These are phyloP conservation scores for Taenaris catops DNA, from an alignment of 2,888 invertebrate genomes.

Conservation along the genomic window DNA sequence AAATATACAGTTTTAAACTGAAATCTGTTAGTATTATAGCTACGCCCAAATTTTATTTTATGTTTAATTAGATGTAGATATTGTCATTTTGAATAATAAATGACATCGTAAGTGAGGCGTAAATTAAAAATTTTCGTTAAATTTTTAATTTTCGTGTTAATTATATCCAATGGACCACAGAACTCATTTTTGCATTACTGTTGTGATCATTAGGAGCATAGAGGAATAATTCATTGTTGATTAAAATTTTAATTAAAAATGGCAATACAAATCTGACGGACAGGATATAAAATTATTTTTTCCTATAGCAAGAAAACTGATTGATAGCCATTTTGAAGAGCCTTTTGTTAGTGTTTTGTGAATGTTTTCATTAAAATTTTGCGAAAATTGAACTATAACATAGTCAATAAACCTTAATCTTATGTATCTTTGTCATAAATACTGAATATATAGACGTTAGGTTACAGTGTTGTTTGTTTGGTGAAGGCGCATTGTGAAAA, in stretches of 20 bases:
- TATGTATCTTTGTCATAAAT: constrained; percentile 25
- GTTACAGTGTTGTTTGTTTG: constrained; percentile 55
- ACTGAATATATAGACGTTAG: constrained; percentile 33
- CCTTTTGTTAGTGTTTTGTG: constrained; percentile 81
- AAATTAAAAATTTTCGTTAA: too few relatives aligned
- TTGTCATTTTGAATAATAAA: too few relatives aligned
- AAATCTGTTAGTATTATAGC: too few relatives aligned
- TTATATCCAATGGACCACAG: too few relatives aligned
- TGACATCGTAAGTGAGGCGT: too few relatives aligned
- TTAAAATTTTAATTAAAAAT: constrained; percentile 48
- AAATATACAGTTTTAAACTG: too few relatives aligned
- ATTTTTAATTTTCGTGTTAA: too few relatives aligned
- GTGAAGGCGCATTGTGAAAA: constrained; percentile 57
- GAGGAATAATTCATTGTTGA: too few relatives aligned
- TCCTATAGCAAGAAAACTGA: constrained; percentile 63
- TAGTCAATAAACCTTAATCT: constrained; percentile 22
- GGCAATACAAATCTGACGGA: constrained; percentile 67
- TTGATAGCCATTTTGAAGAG: constrained; percentile 80
- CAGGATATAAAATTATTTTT: constrained; percentile 73
- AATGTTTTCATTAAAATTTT: constrained; percentile 73
- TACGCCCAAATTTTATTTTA: too few relatives aligned
- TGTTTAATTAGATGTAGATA: too few relatives aligned
- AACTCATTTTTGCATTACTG: too few relatives aligned
- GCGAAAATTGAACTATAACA: constrained; percentile 47
- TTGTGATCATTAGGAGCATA: too few relatives aligned